Evolutionary conservation across 2,797 vertebrate species (phyloP).

Genomic region (Arvicola amphibius): DNA sequence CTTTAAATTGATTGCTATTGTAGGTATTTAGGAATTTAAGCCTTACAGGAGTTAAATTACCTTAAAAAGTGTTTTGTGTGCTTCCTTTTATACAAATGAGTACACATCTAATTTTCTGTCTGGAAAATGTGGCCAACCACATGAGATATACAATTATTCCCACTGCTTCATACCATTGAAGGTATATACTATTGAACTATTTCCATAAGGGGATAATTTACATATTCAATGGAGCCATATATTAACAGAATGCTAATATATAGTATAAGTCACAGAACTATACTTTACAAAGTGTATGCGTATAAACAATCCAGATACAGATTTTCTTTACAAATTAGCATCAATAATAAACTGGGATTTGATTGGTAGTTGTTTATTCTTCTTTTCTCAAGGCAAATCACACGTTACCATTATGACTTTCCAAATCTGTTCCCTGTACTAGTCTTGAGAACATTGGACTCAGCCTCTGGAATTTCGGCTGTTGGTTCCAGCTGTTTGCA

Average conservation of each 20-base stretch:
- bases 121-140: neutral
- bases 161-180: neutral
- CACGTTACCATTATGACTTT: neutral
- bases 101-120: neutral
- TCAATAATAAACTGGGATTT: neutral
- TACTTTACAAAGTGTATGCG: neutral
- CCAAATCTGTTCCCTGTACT: neutral
- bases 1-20: conserved; percentile 8
- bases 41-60: neutral
- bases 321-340: neutral
- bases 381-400: neutral
- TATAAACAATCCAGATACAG: neutral
- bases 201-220: neutral
- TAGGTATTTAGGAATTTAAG: neutral
- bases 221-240: neutral
- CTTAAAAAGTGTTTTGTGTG: neutral
- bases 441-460: neutral
- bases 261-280: conserved; percentile 8
- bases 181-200: neutral
- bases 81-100: neutral
- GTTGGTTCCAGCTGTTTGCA: neutral
- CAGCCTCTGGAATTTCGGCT: neutral
- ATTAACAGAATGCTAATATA: neutral
- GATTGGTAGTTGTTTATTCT: neutral
- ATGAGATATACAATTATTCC: neutral